phyloP scores from a whole-genome alignment of 2,888 invertebrate species.

The Bhutanitis thaidina region DNA sequence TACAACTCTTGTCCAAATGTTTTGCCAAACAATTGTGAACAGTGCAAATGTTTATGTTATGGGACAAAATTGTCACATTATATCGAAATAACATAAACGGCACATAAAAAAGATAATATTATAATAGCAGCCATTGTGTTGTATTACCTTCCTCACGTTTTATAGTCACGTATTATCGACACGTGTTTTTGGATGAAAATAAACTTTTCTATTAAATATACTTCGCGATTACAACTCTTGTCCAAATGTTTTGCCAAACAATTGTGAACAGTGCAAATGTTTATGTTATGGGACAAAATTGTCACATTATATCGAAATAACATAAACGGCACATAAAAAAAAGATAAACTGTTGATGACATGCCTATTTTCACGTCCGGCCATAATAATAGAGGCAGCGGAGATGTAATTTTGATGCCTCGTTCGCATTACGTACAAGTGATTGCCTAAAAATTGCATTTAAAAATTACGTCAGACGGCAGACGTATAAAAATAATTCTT shows the following conservation, averaged over 20 bases:
- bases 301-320: constrained; percentile 7
- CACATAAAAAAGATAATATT: too few species aligned
- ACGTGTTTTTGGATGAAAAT: too few species aligned
- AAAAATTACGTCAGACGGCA: too few species aligned
- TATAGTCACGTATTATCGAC: too few species aligned
- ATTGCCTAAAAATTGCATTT: too few species aligned
- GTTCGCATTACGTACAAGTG: not conserved
- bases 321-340: constrained; percentile 6
- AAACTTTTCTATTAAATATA: too few species aligned
- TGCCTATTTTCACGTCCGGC: constrained; percentile 1
- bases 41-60: not conserved
- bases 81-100: not conserved
- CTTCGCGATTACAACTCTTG: too few species aligned
- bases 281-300: not conserved
- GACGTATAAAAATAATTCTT: too few species aligned
- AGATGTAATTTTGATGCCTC: not conserved
- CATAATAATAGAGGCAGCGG: not conserved
- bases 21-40: not conserved
- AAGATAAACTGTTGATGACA: not conserved
- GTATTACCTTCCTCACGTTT: too few species aligned
- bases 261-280: not conserved
- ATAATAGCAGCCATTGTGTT: too few species aligned
- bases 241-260: not conserved
- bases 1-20: not conserved
- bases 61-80: not conserved